Evolutionary conservation across 1,140 invertebrate genomes (phyloP).

Genomic region (Euglossa dilemma): DNA sequence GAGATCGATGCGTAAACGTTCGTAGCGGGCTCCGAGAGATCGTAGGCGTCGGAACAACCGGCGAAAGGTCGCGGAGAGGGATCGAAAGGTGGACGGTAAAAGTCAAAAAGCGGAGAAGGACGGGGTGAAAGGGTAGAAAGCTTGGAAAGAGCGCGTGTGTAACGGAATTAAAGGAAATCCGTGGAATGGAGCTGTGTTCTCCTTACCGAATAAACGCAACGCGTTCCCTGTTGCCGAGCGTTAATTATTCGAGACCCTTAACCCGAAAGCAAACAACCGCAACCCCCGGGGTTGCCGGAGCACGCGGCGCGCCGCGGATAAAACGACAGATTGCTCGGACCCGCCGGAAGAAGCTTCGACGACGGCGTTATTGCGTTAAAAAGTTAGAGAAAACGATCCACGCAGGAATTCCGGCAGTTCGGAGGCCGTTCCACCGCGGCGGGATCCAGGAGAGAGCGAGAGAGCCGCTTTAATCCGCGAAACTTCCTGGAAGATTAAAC

Average conservation of each 20-base stretch:
- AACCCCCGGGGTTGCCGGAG: neutral
- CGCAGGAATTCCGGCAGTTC: conserved; percentile 3
- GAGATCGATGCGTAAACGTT: conserved; percentile 1
- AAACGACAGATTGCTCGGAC: conserved; percentile 3
- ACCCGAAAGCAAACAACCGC: neutral
- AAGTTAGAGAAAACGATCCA: conserved; percentile 35
- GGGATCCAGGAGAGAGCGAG: neutral
- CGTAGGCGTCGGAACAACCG: too few relatives aligned
- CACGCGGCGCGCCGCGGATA: neutral
- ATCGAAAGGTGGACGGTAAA: neutral
- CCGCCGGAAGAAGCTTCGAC: neutral
- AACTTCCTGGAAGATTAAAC: conserved; percentile 51
- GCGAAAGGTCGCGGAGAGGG: neutral
- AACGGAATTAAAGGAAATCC: neutral
- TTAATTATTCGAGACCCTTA: neutral
- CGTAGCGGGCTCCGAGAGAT: too few relatives aligned
- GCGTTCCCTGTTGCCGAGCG: neutral
- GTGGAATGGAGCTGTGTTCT: neutral
- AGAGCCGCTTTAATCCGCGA: conserved; percentile 45
- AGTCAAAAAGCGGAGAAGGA: too few relatives aligned
- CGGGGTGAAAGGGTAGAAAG: neutral
- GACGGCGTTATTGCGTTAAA: conserved; percentile 37
- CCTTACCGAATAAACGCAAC: neutral
- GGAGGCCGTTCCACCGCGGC: neutral
- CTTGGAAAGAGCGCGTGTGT: too few relatives aligned